A percentile compares a stretch with the other conserved stretches of the same genome.
These are phyloP conservation scores for Hirtodrosophila trivittata DNA, from an alignment of 2,888 invertebrate genomes.

Conservation along the genomic window DNA sequence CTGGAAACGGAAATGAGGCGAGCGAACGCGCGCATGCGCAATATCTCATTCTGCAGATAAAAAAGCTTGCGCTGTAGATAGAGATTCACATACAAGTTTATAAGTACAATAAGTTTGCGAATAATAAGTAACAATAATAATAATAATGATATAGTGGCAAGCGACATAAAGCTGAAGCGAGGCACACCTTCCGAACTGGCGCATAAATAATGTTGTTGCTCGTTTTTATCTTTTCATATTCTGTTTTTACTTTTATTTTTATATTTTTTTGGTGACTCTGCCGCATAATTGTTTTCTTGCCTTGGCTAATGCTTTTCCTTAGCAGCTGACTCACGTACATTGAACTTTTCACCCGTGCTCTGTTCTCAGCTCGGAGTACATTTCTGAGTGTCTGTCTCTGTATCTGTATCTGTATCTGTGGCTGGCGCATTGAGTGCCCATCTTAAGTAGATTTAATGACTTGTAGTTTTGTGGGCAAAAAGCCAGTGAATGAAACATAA, in stretches of 20 bases:
- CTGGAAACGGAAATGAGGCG: conserved; percentile 66
- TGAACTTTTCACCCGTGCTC: conserved; percentile 70
- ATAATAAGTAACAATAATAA: conserved; percentile 51
- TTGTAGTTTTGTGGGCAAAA: conserved; percentile 45
- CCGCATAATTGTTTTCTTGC: conserved; percentile 65
- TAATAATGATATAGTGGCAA: conserved; percentile 34
- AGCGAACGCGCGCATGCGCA: conserved; percentile 68
- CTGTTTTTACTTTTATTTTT: conserved; percentile 4
- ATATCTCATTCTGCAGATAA: conserved; percentile 69
- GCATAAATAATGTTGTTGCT: conserved; percentile 62
- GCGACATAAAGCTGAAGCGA: conserved; percentile 34
- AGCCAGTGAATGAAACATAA: conserved; percentile 50
- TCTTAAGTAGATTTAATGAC: conserved; percentile 77
- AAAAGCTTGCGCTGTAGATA: conserved; percentile 40
- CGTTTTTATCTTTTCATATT: conserved; percentile 13
- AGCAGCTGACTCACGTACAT: conserved; percentile 66
- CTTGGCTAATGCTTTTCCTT: conserved; percentile 42
- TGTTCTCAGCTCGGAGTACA: conserved; percentile 1
- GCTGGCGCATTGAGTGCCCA: conserved; percentile 46
- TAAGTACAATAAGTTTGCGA: conserved; percentile 19
- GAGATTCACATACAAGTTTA: conserved; percentile 23
- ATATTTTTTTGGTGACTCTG: conserved; percentile 50
- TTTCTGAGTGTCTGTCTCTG: conserved; percentile 16
- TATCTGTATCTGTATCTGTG: conserved; percentile 25
- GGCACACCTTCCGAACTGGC: conserved; percentile 60